phyloP scores from a whole-genome alignment of 1,140 invertebrate genomes.

The Papilio helenus region DNA sequence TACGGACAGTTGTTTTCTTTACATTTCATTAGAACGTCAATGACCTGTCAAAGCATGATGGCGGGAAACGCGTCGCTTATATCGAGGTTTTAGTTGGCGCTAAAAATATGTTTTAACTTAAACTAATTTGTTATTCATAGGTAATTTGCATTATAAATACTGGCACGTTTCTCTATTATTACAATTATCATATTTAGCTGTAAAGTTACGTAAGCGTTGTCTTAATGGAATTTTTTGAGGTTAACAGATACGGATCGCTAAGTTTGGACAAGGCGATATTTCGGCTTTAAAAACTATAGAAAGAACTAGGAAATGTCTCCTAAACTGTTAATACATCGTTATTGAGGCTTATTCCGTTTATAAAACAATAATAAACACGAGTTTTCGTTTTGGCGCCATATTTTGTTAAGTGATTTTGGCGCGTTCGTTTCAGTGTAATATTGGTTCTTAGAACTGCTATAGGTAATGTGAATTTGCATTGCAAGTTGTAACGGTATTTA shows the following conservation, averaged over 20 bases:
- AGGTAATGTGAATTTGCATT: slow-evolving; percentile 1
- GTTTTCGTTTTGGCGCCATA: slow-evolving; percentile 8
- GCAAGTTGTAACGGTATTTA: not conserved
- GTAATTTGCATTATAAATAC: slow-evolving; percentile 42
- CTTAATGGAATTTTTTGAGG: slow-evolving; percentile 63
- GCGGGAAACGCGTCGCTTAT: slow-evolving; percentile 70
- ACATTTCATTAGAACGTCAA: slow-evolving; percentile 75
- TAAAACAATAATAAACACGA: not conserved
- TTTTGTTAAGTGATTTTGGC: not conserved
- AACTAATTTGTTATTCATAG: slow-evolving; percentile 41
- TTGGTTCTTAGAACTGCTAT: not conserved
- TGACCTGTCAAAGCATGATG: slow-evolving; percentile 81
- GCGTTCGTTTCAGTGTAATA: not conserved
- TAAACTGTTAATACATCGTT: not conserved
- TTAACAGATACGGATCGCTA: slow-evolving; percentile 50
- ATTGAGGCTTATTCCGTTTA: not conserved
- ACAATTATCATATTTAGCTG: slow-evolving; percentile 43
- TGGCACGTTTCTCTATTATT: slow-evolving; percentile 42
- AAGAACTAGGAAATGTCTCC: not conserved
- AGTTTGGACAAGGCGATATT: slow-evolving; percentile 38
- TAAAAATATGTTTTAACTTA: slow-evolving; percentile 34
- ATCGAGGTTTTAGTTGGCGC: slow-evolving; percentile 46
- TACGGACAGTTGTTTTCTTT: slow-evolving; percentile 78
- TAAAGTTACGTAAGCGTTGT: slow-evolving; percentile 61
- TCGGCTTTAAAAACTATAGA: not conserved